Evolutionary conservation across 2,888 invertebrate genomes (phyloP).

Genomic region (Cheilosia grossa): DNA sequence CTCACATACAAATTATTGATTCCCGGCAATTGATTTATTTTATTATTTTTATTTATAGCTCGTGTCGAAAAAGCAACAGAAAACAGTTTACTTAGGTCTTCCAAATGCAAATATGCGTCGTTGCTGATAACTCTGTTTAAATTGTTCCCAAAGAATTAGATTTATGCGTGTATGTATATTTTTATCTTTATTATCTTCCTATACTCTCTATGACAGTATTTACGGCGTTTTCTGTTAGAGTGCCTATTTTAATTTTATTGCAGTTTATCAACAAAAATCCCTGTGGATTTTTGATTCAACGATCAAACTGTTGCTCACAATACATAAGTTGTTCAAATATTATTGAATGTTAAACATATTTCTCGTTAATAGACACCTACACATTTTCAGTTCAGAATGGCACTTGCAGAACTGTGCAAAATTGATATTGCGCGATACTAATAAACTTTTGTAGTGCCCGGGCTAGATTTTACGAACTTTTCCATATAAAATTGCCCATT

Average conservation of each 20-base stretch:
- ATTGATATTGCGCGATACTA: too few relatives aligned
- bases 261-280: constrained; percentile 4
- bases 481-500: too few relatives aligned
- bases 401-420: too few relatives aligned
- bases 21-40: constrained; percentile 1
- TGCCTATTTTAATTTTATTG: constrained; percentile 42
- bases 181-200: constrained; percentile 47
- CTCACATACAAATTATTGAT: not conserved
- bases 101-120: constrained; percentile 2
- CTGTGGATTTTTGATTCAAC: constrained; percentile 5
- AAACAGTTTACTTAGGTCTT: constrained; percentile 9
- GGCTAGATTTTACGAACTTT: too few relatives aligned
- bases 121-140: constrained; percentile 18
- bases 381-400: not conserved
- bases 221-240: constrained; percentile 9
- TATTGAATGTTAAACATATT: not conserved
- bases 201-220: constrained; percentile 18
- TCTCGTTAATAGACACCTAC: not conserved
- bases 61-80: not conserved
- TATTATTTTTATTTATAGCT: constrained; percentile 8
- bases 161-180: not conserved
- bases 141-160: constrained; percentile 18
- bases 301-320: not conserved
- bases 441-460: too few relatives aligned
- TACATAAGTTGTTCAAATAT: constrained; percentile 2